phyloP scores from a whole-genome alignment of 2,113 vertebrate genomes.

The Noturus placidus region DNA sequence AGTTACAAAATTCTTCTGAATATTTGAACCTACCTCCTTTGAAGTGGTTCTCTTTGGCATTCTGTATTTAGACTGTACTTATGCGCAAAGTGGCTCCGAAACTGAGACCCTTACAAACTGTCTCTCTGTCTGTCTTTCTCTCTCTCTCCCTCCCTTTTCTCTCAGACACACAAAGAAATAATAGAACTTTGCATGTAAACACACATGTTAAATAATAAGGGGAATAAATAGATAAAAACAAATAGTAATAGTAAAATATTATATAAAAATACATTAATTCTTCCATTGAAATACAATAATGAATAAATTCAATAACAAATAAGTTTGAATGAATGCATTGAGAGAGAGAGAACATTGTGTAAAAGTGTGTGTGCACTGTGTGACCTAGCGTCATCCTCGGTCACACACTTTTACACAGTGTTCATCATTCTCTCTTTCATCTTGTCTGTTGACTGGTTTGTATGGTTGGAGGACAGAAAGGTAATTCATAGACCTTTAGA shows the following conservation, averaged over 20 bases:
- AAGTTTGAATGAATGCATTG: background rate
- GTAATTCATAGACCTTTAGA: constrained; percentile 28
- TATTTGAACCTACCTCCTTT: constrained; percentile 45
- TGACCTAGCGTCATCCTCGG: background rate
- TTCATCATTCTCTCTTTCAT: constrained; percentile 40
- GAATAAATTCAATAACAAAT: background rate
- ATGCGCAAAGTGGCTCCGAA: constrained; percentile 10
- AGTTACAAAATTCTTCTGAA: background rate
- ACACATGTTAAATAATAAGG: background rate
- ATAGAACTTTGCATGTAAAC: background rate
- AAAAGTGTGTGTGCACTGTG: background rate
- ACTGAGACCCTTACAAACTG: background rate
- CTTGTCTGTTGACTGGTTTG: constrained; percentile 35
- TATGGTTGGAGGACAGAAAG: constrained; percentile 12
- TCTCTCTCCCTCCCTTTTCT: background rate
- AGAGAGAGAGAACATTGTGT: background rate
- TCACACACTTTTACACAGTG: too few species aligned
- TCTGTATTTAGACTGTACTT: constrained; percentile 22
- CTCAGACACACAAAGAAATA: background rate
- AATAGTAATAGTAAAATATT: too few species aligned
- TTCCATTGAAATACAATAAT: background rate
- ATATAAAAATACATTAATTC: background rate
- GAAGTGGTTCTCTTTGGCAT: constrained; percentile 47
- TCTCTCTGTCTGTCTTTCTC: background rate
- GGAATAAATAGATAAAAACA: background rate